Percentiles rank a stretch among this genome's conserved stretches.
phyloP scores from a whole-genome alignment of 2,797 vertebrate genomes.

The Trichosurus vulpecula region DNA sequence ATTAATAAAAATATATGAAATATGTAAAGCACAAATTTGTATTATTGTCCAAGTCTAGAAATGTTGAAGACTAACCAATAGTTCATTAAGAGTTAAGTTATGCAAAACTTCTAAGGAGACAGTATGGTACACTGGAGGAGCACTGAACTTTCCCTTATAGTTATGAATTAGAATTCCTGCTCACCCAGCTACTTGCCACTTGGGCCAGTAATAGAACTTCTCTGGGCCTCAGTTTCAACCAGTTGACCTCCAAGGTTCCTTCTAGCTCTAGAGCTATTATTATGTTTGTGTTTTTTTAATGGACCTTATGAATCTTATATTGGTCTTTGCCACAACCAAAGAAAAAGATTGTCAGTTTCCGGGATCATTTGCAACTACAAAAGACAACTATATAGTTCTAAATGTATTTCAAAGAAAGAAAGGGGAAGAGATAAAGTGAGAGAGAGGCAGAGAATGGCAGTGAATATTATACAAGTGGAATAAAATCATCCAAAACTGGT shows the following conservation, averaged over 20 bases:
- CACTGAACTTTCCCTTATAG: neutral
- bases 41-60: neutral
- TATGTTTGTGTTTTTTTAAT: neutral
- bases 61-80: neutral
- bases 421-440: neutral
- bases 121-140: neutral
- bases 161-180: neutral
- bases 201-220: neutral
- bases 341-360: slow-evolving; percentile 37
- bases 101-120: slow-evolving; percentile 16
- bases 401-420: slow-evolving; percentile 19
- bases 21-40: slow-evolving; percentile 8
- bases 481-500: slow-evolving; percentile 46
- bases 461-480: slow-evolving; percentile 15
- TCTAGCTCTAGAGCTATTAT: neutral
- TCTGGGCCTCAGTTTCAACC: neutral
- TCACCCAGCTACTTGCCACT: neutral
- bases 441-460: neutral
- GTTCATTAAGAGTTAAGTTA: slow-evolving; percentile 49
- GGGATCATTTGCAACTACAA: slow-evolving; percentile 18
- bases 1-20: neutral
- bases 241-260: neutral
- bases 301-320: neutral
- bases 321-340: neutral
- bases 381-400: neutral